These are phyloP conservation scores for Brachypodius melanocephalos DNA, from an alignment of 2,113 vertebrate species.

Conservation along the genomic window DNA sequence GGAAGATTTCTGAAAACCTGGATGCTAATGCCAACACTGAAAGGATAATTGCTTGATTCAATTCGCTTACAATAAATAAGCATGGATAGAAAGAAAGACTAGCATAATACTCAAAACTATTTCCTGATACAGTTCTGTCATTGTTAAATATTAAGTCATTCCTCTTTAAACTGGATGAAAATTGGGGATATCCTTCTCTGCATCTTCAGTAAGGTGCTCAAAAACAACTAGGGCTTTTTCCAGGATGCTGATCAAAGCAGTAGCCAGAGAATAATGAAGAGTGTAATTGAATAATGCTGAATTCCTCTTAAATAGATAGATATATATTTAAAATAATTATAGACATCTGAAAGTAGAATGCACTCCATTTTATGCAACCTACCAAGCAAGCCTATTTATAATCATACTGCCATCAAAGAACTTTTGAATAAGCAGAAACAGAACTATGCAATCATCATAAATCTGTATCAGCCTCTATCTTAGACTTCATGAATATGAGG, in stretches of 20 bases:
- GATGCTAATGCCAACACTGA: not conserved
- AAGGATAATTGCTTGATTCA: not conserved
- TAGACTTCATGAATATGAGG: not conserved
- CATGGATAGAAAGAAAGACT: not conserved
- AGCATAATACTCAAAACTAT: not conserved
- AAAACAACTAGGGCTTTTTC: not conserved
- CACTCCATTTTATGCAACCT: not conserved
- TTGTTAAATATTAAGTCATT: not conserved
- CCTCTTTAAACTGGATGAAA: not conserved
- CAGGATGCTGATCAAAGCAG: not conserved
- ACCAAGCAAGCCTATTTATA: not conserved
- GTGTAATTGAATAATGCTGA: not conserved
- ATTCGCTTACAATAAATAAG: not conserved
- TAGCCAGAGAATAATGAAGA: not conserved
- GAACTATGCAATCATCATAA: not conserved
- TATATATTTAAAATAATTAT: not conserved
- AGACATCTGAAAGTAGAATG: not conserved
- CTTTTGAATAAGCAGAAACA: not conserved
- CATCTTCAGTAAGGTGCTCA: not conserved
- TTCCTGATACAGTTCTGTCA: not conserved
- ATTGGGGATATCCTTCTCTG: not conserved
- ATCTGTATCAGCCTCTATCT: not conserved
- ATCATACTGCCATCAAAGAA: not conserved
- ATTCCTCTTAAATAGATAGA: not conserved
- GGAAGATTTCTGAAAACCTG: slow-evolving; percentile 31